phyloP scores from a whole-genome alignment of 1,140 invertebrate species.

The Listronotus oregonensis region DNA sequence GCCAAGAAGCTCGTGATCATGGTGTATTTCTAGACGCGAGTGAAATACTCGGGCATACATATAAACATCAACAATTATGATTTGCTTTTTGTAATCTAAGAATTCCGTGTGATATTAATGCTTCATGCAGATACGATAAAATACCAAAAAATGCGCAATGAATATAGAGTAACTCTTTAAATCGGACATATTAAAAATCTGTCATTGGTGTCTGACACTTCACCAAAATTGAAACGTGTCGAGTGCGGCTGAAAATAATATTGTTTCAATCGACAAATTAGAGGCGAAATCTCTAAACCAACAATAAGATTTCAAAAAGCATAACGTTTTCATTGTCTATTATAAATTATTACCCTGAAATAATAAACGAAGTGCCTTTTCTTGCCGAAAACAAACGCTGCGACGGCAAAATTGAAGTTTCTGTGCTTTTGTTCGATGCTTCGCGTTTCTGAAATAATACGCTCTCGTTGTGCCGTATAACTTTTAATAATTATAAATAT shows the following conservation, averaged over 20 bases:
- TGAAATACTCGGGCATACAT: too few relatives aligned
- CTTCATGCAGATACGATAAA: too few relatives aligned
- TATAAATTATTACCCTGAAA: constrained; percentile 24
- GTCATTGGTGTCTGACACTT: neutral
- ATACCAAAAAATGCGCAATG: too few relatives aligned
- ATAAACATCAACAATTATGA: too few relatives aligned
- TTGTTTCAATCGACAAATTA: constrained; percentile 25
- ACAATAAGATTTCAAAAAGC: constrained; percentile 22
- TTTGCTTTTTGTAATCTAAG: too few relatives aligned
- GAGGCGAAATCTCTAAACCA: constrained; percentile 21
- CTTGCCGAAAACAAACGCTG: constrained; percentile 1
- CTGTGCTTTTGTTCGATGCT: constrained; percentile 7
- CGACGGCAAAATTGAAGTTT: constrained; percentile 17
- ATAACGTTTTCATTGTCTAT: constrained; percentile 28
- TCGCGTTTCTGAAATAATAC: constrained; percentile 20
- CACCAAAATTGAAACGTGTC: neutral
- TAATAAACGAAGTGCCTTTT: constrained; percentile 23
- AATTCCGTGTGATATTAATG: too few relatives aligned
- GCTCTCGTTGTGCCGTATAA: constrained; percentile 6
- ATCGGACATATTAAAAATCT: too few relatives aligned
- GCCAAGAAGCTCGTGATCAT: too few relatives aligned
- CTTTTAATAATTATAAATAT: constrained; percentile 29
- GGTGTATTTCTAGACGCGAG: too few relatives aligned
- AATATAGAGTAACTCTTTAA: too few relatives aligned
- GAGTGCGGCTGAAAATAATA: neutral